Percentiles rank a stretch among this genome's conserved stretches.
Conservation (phyloP, 1,140 invertebrate species). For the Orchesella cincta region DNA sequence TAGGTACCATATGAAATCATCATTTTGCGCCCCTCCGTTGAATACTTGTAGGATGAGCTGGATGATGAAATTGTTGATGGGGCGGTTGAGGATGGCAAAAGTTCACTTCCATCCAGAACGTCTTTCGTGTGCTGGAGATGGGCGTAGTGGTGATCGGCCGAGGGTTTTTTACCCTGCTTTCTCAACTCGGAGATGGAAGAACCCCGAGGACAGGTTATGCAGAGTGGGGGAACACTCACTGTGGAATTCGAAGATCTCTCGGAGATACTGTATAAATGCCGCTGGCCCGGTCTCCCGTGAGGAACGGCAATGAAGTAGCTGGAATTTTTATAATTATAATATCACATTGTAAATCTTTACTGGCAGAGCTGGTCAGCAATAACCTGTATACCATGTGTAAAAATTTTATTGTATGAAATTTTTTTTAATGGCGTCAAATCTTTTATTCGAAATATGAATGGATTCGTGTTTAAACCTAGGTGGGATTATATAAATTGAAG, state of each 20-base stretch:
- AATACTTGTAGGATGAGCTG: not conserved
- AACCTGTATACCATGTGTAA: too few relatives aligned
- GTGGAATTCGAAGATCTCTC: constrained; percentile 52
- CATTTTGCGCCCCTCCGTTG: not conserved
- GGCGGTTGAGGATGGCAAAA: not conserved
- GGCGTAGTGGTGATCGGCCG: constrained; percentile 52
- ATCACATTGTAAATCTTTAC: not conserved
- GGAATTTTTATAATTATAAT: constrained; percentile 45
- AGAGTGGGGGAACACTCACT: constrained; percentile 51
- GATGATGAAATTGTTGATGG: not conserved
- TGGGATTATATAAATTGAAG: not conserved
- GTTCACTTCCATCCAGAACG: constrained; percentile 9
- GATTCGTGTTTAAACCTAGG: not conserved
- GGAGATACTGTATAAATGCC: constrained; percentile 72
- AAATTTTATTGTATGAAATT: not conserved
- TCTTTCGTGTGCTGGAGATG: constrained; percentile 43
- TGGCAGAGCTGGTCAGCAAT: not conserved
- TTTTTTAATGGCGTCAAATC: too few relatives aligned
- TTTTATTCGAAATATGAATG: too few relatives aligned
- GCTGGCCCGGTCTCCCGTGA: constrained; percentile 65
- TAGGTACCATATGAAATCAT: not conserved
- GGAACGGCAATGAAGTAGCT: constrained; percentile 74
- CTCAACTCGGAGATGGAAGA: constrained; percentile 49
- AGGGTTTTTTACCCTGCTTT: constrained; percentile 58
- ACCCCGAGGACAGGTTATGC: constrained; percentile 61